Base-by-base conservation (phyloP, 2,888 invertebrate genomes). In the Helobdella robusta region DNA sequence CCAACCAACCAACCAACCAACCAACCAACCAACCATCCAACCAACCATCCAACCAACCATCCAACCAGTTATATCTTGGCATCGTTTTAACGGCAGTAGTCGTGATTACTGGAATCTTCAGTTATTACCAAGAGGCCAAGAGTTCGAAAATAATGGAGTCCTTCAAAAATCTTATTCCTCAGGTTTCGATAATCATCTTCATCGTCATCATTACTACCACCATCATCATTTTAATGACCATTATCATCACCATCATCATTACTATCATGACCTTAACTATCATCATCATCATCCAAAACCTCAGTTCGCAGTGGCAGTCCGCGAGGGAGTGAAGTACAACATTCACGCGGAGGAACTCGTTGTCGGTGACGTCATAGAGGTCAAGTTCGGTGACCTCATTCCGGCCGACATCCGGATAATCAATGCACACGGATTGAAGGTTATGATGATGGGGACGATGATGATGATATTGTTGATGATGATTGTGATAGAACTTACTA, bases 81-180 rank as follows among this genome's bases (percentile, higher is more conserved):
- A 87, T 83, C 71, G 89, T 95, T 81, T 86, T 97, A 83, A 88
- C 92, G 75, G 89, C 87, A 81, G 94, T 97, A 78, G 95, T 97
- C 76, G 89, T 95, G 82, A 90, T 95, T 73, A 95, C 95, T 79
- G 95, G 95, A 11, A 89, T 91, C 81, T 97, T 97, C 86, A 95
- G 95, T 74, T 97, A 95, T 82, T 95, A 94, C 83, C 95, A 95
- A 84, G 86, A 86, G 76, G 91, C 91, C 82, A 95, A 95, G 84
- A 92, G 91, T 79, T 93, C 93, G 73, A 91, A 89, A 83, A 94
- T 97, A 81, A 95, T 95, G 94, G 94, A 95, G 82, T 93, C 93
- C 64, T 95, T 95, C 85, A 94, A 86, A 74, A 91, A 91, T 84
- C 89, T 95, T 89, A 91, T 93, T 76, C 93, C 93, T 64, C 85